Evolutionary conservation across 2,888 invertebrate genomes (phyloP), one percentile per base, ranked within the genome.

Genomic region (Mystacides longicornis): DNA sequence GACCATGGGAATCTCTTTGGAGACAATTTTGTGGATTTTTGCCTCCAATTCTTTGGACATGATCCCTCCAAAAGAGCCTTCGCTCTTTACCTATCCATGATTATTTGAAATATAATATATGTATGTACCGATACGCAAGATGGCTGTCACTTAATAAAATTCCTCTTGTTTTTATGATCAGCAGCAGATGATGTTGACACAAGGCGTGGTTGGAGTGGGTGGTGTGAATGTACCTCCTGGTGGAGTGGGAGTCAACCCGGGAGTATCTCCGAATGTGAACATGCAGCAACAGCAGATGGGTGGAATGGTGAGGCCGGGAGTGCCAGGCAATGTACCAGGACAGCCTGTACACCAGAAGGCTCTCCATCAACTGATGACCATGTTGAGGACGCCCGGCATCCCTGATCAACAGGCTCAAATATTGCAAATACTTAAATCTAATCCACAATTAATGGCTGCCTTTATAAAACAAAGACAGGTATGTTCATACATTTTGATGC

Each of bases 361-460:
- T 59, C 73, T 92, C 54, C 89, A 89, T 65, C 87, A 93, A 71
- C 82, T 97, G 20, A 87, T 96, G 83, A 86, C 87, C 65, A 93
- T 93, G 58, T 79, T 98, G 52, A 85, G 91, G 64, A 91, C 90
- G 64, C 94, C 95, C 52, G 87, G 87, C 64, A 88, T 91, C 49
- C 89, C 89, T 62, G 93, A 95, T 68, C 95, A 96, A 68, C 95
- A 96, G 67, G 88, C 88, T 67, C 89, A 91, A 73, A 85, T 92
- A 59, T 78, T 95, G 60, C 85, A 87, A 66, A 93, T 96, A 67
- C 81, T 96, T 61, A 94, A 94, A 73, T 87, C 89, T 62, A 93
- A 95, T 75, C 96, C 96, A 42, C 92, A 91, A 65, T 80, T 97
- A 48, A 95, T 96, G 93, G 93, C 94, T 54, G 93, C 94, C 53